phyloP scores from a whole-genome alignment of 2,888 invertebrate genomes.

The Diadegma fenestrale region DNA sequence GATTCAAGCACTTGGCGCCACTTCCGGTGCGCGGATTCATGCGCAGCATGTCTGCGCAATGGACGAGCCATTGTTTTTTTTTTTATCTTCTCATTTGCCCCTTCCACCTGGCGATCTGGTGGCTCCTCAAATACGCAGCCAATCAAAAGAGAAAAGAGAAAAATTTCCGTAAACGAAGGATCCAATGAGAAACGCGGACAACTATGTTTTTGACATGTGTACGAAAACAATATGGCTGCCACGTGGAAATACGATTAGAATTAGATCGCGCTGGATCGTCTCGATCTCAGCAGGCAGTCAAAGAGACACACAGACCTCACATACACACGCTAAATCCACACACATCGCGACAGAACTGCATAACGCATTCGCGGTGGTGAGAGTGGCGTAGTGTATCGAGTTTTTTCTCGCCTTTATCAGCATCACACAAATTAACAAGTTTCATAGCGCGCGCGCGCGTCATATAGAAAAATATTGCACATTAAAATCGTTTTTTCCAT shows the following conservation, averaged over 20 bases:
- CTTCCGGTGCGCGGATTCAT: no score
- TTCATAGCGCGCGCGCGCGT: background rate
- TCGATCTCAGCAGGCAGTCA: constrained; percentile 37
- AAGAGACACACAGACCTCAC: background rate
- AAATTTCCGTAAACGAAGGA: background rate
- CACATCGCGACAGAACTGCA: background rate
- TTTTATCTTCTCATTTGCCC: background rate
- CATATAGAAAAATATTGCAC: background rate
- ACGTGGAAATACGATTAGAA: constrained; percentile 66
- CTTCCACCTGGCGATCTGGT: background rate
- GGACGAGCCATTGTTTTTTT: background rate
- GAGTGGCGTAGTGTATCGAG: constrained; percentile 21
- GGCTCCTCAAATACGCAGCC: background rate
- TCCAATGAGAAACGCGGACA: constrained; percentile 34
- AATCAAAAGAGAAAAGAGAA: constrained; percentile 10
- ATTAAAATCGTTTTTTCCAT: constrained; percentile 11
- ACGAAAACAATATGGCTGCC: constrained; percentile 74
- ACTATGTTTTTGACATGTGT: constrained; percentile 36
- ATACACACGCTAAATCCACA: background rate
- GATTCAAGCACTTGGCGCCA: no score
- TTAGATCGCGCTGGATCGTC: constrained; percentile 57
- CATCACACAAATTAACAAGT: constrained; percentile 43
- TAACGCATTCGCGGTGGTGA: background rate
- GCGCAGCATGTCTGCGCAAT: no score
- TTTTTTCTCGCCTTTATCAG: constrained; percentile 23